phyloP scores from a whole-genome alignment of 2,113 vertebrate species.

The Saccopteryx leptura region DNA sequence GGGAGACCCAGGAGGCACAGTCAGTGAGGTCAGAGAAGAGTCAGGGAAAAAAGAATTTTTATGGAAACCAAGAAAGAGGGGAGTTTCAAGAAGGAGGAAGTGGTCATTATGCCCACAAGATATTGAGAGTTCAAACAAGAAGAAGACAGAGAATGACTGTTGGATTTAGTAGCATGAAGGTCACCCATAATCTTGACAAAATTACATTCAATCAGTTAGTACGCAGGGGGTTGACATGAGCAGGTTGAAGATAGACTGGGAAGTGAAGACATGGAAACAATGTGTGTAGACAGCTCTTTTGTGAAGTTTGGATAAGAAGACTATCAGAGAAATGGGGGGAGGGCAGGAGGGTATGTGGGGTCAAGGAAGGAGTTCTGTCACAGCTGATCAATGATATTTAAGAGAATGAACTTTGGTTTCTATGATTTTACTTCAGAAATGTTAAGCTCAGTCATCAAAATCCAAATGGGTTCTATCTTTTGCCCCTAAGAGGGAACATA shows the following conservation, averaged over 20 bases:
- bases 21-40: constrained; percentile 17
- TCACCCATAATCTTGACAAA: constrained; percentile 14
- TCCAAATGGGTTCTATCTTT: background rate
- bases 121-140: background rate
- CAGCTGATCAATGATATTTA: background rate
- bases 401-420: background rate
- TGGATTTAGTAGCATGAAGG: background rate
- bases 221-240: background rate
- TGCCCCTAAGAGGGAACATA: background rate
- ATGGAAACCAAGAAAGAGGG: constrained; percentile 17
- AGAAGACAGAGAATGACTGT: background rate
- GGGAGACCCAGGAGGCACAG: background rate
- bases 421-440: background rate
- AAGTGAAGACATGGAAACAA: background rate
- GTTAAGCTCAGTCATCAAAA: background rate
- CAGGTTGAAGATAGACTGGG: background rate
- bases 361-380: background rate
- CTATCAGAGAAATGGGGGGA: background rate
- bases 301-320: background rate
- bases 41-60: background rate
- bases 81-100: background rate
- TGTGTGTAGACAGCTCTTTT: background rate
- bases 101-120: background rate
- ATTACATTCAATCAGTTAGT: background rate
- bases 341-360: background rate